A percentile compares a stretch with the other conserved stretches of the same genome.
phyloP scores from a whole-genome alignment of 2,113 vertebrate genomes.

The Erythrocercus mccallii region DNA sequence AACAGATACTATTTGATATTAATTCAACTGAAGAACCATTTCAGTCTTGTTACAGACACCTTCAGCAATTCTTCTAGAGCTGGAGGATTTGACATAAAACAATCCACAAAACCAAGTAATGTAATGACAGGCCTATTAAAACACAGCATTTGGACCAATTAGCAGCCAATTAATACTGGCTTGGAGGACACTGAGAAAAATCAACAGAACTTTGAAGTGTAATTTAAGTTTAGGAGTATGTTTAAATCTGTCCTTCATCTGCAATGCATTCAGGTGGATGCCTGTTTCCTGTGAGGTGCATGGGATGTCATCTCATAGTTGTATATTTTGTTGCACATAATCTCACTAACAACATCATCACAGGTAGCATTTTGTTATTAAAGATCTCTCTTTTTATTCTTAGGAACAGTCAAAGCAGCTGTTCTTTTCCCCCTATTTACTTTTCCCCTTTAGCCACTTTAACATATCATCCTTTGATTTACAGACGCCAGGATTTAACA shows the following conservation, averaged over 20 bases:
- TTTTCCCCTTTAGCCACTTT: neutral
- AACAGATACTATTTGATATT: neutral
- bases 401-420: neutral
- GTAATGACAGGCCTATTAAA: neutral
- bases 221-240: neutral
- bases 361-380: neutral
- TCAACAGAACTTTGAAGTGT: neutral
- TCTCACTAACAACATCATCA: neutral
- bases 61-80: neutral
- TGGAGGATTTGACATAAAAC: neutral
- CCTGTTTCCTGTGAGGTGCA: neutral
- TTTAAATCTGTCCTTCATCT: neutral
- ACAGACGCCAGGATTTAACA: neutral
- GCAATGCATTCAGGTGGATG: neutral
- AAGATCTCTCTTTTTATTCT: neutral
- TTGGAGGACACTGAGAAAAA: neutral
- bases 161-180: neutral
- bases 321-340: neutral
- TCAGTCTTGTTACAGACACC: neutral
- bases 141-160: neutral
- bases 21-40: neutral
- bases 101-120: neutral
- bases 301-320: neutral
- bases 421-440: neutral
- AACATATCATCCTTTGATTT: neutral